Evolutionary conservation across 1,140 invertebrate genomes (phyloP).

Genomic region (Cardiocondyla obscurior): DNA sequence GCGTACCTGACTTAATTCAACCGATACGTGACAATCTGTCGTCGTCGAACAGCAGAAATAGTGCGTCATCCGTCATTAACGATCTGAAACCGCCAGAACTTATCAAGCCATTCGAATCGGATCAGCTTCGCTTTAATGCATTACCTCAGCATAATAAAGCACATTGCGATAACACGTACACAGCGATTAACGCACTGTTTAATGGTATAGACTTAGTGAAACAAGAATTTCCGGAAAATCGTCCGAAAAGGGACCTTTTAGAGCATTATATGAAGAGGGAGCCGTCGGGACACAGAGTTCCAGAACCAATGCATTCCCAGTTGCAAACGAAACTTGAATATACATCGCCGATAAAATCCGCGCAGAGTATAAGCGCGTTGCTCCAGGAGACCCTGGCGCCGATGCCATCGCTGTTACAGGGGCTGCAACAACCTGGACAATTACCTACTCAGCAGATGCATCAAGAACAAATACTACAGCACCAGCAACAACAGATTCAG

Average conservation of each 20-base stretch:
- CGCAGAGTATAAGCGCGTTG: conserved; percentile 80
- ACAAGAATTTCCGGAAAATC: conserved; percentile 57
- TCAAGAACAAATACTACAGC: conserved; percentile 47
- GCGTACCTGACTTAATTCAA: conserved; percentile 71
- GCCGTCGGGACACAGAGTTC: conserved; percentile 1
- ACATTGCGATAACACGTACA: conserved; percentile 43
- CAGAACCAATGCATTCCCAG: conserved; percentile 13
- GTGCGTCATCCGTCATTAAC: conserved; percentile 64
- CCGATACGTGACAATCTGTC: conserved; percentile 67
- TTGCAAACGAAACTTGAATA: conserved; percentile 65
- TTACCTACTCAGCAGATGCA: conserved; percentile 43
- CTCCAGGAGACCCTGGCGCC: conserved; percentile 78
- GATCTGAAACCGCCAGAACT: conserved; percentile 78
- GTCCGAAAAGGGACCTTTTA: conserved; percentile 38
- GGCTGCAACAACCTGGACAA: conserved; percentile 43
- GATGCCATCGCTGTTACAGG: conserved; percentile 76
- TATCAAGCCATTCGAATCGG: conserved; percentile 76
- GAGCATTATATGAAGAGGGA: conserved; percentile 61
- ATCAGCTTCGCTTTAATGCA: conserved; percentile 38
- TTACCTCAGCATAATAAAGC: conserved; percentile 64
- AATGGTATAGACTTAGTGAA: conserved; percentile 71
- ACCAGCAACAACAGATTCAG: conserved; percentile 42
- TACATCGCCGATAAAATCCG: conserved; percentile 80
- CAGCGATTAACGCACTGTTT: conserved; percentile 56
- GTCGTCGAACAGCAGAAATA: conserved; percentile 57